These are phyloP conservation scores for Pachymerium ferrugineum DNA, from an alignment of 2,888 invertebrate species.

Conservation along the genomic window DNA sequence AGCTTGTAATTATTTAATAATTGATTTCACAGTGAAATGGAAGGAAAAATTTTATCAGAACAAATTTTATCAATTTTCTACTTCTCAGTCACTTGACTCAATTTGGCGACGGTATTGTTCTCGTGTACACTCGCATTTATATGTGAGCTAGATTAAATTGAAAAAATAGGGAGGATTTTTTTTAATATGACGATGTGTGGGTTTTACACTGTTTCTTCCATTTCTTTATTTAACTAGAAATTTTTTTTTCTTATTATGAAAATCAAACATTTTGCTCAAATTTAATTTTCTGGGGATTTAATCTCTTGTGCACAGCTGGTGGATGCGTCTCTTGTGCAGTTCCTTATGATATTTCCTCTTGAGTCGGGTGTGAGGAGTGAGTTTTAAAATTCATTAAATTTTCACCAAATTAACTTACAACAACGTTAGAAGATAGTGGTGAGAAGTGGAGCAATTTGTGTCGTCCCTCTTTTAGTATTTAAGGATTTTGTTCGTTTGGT, in stretches of 20 bases:
- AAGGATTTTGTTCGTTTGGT: neutral
- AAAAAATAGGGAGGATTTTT: no score
- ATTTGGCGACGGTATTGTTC: no score
- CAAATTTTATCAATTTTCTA: no score
- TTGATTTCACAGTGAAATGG: no score
- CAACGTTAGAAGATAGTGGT: neutral
- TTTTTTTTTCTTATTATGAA: slow-evolving; percentile 11
- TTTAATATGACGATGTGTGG: neutral
- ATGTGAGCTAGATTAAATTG: no score
- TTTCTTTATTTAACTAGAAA: neutral
- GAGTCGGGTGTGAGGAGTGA: neutral
- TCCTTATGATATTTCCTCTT: neutral
- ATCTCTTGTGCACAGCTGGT: slow-evolving; percentile 19
- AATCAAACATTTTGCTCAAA: slow-evolving; percentile 23
- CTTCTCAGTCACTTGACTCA: no score
- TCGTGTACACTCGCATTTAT: no score
- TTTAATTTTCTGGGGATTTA: slow-evolving; percentile 24
- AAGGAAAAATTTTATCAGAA: no score
- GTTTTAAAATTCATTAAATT: slow-evolving; percentile 22
- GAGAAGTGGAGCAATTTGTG: neutral
- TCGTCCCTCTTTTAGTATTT: neutral
- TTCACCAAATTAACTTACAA: slow-evolving; percentile 21
- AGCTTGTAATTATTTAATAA: no score
- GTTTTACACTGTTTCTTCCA: neutral
- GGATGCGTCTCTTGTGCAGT: slow-evolving; percentile 7